Evolutionary conservation across 2,113 vertebrate genomes (phyloP).

Genomic region (Thamnaconus septentrionalis): DNA sequence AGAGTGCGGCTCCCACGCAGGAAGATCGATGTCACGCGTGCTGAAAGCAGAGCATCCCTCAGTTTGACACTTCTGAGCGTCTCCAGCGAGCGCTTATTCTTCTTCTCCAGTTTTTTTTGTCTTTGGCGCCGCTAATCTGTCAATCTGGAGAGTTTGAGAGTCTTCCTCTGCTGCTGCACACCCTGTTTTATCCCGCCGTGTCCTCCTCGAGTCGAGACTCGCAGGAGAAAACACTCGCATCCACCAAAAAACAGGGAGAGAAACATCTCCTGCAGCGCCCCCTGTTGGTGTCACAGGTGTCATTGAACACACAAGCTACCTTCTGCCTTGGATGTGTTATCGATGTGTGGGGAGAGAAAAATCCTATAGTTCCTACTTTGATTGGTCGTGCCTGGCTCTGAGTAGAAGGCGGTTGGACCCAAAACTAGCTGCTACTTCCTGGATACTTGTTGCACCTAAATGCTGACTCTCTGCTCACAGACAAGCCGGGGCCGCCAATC

Average conservation of each 20-base stretch:
- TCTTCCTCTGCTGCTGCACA: slow-evolving; percentile 3
- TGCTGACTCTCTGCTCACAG: slow-evolving; percentile 53
- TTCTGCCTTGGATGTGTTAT: too few species aligned
- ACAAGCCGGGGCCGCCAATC: slow-evolving; percentile 82
- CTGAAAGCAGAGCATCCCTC: slow-evolving; percentile 28
- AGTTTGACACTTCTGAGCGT: slow-evolving; percentile 29
- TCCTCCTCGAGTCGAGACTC: slow-evolving; percentile 3
- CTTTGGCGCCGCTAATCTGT: slow-evolving; percentile 47
- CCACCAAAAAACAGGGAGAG: background rate
- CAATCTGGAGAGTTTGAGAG: slow-evolving; percentile 31
- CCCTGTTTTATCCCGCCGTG: too few species aligned
- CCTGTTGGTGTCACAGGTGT: too few species aligned
- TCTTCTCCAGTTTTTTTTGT: slow-evolving; percentile 23
- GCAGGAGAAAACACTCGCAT: too few species aligned
- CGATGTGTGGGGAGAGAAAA: too few species aligned
- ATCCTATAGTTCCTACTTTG: too few species aligned
- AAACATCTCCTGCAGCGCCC: background rate
- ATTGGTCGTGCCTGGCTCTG: too few species aligned
- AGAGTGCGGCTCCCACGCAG: slow-evolving; percentile 33
- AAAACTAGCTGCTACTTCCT: background rate
- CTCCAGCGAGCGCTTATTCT: slow-evolving; percentile 24
- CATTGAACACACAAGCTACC: background rate
- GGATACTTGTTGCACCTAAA: background rate
- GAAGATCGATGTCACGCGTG: slow-evolving; percentile 50
- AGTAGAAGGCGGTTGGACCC: background rate